Conservation (phyloP, 2,113 vertebrate genomes). For the Pampusana beccarii region DNA sequence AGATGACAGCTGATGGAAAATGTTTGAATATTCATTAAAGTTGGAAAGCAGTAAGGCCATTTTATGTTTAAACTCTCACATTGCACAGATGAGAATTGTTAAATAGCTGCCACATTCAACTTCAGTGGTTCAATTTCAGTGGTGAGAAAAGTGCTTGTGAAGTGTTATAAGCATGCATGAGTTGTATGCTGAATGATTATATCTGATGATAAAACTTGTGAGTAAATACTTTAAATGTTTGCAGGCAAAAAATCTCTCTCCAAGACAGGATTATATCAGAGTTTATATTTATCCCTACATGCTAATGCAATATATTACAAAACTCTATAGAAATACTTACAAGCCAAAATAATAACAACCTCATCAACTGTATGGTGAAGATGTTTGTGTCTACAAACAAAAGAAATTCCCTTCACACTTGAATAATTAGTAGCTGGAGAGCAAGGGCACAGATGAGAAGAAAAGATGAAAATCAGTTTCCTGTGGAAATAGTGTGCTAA, state of each 20-base stretch:
- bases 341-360: conserved; percentile 18
- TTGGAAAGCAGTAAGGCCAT: not conserved
- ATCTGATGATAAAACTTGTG: conserved; percentile 12
- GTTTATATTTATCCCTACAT: conserved; percentile 29
- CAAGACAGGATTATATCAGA: conserved; percentile 1
- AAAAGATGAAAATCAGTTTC: conserved; percentile 29
- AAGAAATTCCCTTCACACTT: not conserved
- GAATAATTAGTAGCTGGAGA: conserved; percentile 59
- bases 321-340: conserved; percentile 3
- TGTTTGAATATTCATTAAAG: conserved; percentile 26
- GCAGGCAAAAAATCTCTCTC: not conserved
- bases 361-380: not conserved
- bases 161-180: not conserved
- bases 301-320: conserved; percentile 1
- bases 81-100: not conserved
- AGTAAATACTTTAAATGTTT: conserved; percentile 42
- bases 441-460: not conserved
- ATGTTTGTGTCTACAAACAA: conserved; percentile 21
- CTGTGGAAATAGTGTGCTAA: conserved; percentile 53
- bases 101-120: conserved; percentile 14
- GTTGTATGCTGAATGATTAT: not conserved
- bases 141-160: not conserved
- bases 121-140: not conserved
- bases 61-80: conserved; percentile 36
- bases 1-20: not conserved